Conservation (phyloP, 2,888 invertebrate genomes). For the Carcina quercana region DNA sequence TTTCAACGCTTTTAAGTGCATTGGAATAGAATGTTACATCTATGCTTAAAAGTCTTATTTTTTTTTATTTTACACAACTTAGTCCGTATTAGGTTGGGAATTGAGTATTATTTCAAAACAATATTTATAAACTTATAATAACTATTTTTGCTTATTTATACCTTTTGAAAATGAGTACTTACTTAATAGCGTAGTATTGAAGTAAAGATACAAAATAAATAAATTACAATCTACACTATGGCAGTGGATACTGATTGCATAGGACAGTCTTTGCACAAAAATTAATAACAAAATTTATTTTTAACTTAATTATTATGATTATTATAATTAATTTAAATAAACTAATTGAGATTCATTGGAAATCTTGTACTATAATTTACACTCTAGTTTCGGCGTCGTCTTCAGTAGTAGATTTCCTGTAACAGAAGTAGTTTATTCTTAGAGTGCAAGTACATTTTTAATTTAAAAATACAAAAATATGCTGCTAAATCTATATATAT, state of each 20-base stretch:
- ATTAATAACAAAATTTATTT: constrained; percentile 5
- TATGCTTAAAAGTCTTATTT: constrained; percentile 17
- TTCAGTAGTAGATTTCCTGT: constrained; percentile 74
- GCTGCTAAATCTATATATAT: no score
- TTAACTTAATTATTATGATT: constrained; percentile 21
- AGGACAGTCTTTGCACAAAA: constrained; percentile 48
- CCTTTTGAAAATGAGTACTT: constrained; percentile 16
- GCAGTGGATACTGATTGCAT: constrained; percentile 60
- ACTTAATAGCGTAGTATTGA: constrained; percentile 40
- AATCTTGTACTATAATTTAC: constrained; percentile 61
- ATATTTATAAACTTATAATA: constrained; percentile 11
- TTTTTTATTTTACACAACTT: no score
- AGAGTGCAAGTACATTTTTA: not conserved
- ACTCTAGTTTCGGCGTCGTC: constrained; percentile 70
- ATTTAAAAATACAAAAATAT: no score
- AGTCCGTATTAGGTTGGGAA: no score
- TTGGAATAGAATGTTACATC: not conserved
- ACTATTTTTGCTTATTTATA: constrained; percentile 13
- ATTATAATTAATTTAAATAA: constrained; percentile 33
- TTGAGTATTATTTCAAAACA: no score
- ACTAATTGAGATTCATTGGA: constrained; percentile 72
- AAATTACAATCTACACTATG: constrained; percentile 47
- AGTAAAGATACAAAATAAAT: constrained; percentile 26
- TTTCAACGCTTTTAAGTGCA: not conserved
- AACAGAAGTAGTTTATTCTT: constrained; percentile 17